Conservation (phyloP, 2,888 invertebrate genomes). For the Prenolepis imparis region DNA sequence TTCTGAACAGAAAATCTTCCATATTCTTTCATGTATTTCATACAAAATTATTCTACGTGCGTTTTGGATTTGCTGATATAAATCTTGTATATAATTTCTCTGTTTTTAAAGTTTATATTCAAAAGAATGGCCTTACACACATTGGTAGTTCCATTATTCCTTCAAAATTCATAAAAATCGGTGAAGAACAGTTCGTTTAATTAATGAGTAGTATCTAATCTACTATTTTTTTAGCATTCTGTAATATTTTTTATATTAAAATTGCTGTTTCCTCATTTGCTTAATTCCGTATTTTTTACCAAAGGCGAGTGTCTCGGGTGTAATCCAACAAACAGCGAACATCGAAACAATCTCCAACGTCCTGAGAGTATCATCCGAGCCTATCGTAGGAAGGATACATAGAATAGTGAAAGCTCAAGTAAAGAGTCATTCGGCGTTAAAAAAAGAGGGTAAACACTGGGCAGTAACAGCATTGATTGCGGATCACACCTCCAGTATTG, state of each 20-base stretch:
- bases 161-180: no score
- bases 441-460: conserved; percentile 87
- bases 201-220: background rate
- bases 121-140: no score
- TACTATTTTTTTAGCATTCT: background rate
- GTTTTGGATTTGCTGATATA: no score
- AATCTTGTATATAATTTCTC: no score
- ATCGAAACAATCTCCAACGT: conserved; percentile 73
- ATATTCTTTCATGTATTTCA: no score
- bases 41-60: no score
- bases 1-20: no score
- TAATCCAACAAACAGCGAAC: conserved; percentile 17
- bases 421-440: conserved; percentile 88
- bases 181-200: background rate
- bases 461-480: conserved; percentile 88
- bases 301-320: conserved; percentile 43
- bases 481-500: conserved; percentile 88
- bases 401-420: conserved; percentile 88
- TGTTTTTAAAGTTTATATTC: no score
- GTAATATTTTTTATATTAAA: conserved; percentile 3
- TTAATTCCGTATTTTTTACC: conserved; percentile 65
- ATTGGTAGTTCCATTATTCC: no score
- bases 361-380: conserved; percentile 72
- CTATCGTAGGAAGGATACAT: conserved; percentile 51
- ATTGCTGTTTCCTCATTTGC: conserved; percentile 43